Evolutionary conservation across 2,888 invertebrate species (phyloP).

Genomic region (Itoplectis maculator): DNA sequence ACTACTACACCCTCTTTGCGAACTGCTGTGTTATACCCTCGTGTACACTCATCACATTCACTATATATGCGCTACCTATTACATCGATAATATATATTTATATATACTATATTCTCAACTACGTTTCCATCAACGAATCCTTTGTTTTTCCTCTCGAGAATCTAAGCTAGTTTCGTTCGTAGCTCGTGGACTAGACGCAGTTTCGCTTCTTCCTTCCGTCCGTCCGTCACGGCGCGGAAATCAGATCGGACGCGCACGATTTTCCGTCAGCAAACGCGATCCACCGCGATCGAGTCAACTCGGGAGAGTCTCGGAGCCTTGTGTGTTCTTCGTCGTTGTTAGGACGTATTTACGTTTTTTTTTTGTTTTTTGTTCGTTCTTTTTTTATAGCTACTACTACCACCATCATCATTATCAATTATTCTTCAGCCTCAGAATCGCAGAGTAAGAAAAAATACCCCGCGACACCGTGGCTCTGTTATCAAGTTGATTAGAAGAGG

Average conservation of each 20-base stretch:
- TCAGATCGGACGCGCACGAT: not conserved
- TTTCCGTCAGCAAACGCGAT: slow-evolving; percentile 26
- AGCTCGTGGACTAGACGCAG: slow-evolving; percentile 69
- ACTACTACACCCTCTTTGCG: slow-evolving; percentile 51
- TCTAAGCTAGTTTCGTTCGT: slow-evolving; percentile 42
- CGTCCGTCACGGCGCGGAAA: not conserved
- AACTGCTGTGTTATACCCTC: slow-evolving; percentile 27
- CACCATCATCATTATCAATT: slow-evolving; percentile 51
- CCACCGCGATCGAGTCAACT: slow-evolving; percentile 59
- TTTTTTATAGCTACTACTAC: slow-evolving; percentile 48
- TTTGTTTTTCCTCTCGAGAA: slow-evolving; percentile 38
- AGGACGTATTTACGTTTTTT: not conserved
- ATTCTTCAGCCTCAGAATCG: slow-evolving; percentile 20
- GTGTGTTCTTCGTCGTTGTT: slow-evolving; percentile 17
- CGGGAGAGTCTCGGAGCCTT: not conserved
- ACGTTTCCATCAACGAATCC: slow-evolving; percentile 54
- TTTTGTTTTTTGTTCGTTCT: slow-evolving; percentile 1
- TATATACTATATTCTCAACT: slow-evolving; percentile 48
- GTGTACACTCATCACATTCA: slow-evolving; percentile 42
- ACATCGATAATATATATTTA: slow-evolving; percentile 56
- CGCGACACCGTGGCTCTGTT: slow-evolving; percentile 7
- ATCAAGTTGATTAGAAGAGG: slow-evolving; percentile 30
- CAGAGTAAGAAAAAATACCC: slow-evolving; percentile 42
- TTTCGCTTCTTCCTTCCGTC: slow-evolving; percentile 36
- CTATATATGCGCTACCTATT: slow-evolving; percentile 53